Evolutionary conservation across 2,888 invertebrate species (phyloP).

Genomic region (Heliconius sara): DNA sequence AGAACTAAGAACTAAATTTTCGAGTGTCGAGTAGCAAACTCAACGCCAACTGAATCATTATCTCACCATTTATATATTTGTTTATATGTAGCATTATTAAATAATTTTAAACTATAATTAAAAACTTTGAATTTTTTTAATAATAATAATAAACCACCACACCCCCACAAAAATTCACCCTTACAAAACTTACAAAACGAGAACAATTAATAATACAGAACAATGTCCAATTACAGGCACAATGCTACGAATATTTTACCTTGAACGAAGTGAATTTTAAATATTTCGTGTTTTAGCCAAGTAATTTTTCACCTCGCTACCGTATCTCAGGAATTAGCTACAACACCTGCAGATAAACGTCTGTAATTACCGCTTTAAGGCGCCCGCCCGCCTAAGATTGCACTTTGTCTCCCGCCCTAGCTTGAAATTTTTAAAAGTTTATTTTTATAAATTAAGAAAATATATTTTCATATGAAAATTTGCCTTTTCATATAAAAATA

Average conservation of each 20-base stretch:
- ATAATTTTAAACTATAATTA: not conserved
- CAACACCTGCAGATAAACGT: constrained; percentile 78
- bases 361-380: constrained; percentile 69
- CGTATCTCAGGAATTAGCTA: constrained; percentile 63
- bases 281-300: constrained; percentile 41
- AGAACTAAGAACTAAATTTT: too few species aligned
- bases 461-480: not conserved
- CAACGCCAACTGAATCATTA: too few species aligned
- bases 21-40: too few species aligned
- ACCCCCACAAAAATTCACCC: not conserved
- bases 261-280: constrained; percentile 37
- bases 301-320: constrained; percentile 44
- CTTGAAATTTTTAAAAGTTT: not conserved
- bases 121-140: not conserved
- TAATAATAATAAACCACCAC: not conserved
- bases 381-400: not conserved
- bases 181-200: not conserved
- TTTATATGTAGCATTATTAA: too few species aligned
- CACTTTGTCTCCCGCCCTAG: constrained; percentile 2
- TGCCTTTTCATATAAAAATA: too few species aligned
- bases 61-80: too few species aligned
- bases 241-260: constrained; percentile 23
- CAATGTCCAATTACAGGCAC: constrained; percentile 16
- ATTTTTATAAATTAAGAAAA: not conserved
- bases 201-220: constrained; percentile 14